Conservation (phyloP, 2,797 vertebrate species). For the Tenualosa thibaudeaui region DNA sequence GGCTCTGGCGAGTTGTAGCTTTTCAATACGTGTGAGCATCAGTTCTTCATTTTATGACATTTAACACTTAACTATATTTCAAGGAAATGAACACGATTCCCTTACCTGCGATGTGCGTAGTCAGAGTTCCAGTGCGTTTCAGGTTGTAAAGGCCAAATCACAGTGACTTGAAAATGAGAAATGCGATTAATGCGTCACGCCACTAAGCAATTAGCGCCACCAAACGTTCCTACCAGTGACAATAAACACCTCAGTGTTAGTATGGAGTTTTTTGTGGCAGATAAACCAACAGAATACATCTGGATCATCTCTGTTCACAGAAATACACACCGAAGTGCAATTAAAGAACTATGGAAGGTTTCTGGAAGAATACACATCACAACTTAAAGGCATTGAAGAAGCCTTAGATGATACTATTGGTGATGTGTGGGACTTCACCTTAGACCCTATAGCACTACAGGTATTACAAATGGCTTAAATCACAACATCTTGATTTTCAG, state of each 20-base stretch:
- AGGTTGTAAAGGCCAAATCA: neutral
- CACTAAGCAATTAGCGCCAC: neutral
- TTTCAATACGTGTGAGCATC: neutral
- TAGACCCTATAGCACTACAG: constrained; percentile 94
- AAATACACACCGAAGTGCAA: constrained; percentile 98
- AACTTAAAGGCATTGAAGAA: constrained; percentile 91
- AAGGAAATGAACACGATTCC: neutral
- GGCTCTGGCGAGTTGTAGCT: neutral
- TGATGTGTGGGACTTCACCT: constrained; percentile 97
- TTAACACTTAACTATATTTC: neutral
- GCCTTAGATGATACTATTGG: constrained; percentile 94
- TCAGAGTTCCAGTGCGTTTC: neutral
- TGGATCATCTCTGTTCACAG: constrained; percentile 61
- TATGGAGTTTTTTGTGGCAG: neutral
- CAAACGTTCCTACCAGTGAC: neutral
- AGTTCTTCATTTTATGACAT: neutral
- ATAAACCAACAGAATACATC: neutral
- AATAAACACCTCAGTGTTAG: neutral
- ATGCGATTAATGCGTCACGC: neutral
- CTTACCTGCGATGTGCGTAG: too few species aligned
- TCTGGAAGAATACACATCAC: constrained; percentile 91
- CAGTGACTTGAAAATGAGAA: neutral
- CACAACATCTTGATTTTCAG: neutral
- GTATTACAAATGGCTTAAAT: constrained; percentile 60
- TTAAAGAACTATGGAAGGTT: constrained; percentile 95